Base-by-base conservation (phyloP, 92 coral and sea anemone genomes). In the Epizoanthus stellaris region DNA sequence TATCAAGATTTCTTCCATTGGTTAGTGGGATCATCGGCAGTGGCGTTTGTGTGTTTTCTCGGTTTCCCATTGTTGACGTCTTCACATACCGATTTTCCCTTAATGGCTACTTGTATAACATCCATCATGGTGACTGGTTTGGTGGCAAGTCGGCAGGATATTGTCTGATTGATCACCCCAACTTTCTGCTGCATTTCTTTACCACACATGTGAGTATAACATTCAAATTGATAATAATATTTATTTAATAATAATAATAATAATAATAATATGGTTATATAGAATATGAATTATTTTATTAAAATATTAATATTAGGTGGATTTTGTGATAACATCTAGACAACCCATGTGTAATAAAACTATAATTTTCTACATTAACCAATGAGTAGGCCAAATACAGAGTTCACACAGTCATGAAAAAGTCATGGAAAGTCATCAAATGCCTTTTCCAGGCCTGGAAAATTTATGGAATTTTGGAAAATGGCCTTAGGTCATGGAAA, bases 61-160 rank as follows among this genome's bases (percentile, higher is more conserved):
- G 94, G 17, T 93, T 85, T 60, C 98, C 99, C 8, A 94, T 96
- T 62, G 87, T 93, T 71, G 95, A 96, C 36, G 89, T 91, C 56
- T 96, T 93, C 80, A 79, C 87, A 1, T 96, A 94, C 73, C 98
- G 97, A 34, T 96, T 86, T 59, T 73, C 97, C 58, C 88, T 95
- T 20, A 96, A 92, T 91, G 99, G 99, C 54, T 95, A 95, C 77
- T 79, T 92, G 86, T 93, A 96, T 62, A 91, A 92, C 63, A 12
- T 96, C 39, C 91, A 89, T 38, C 99, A 96, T 86, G 99, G 95
- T 2, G 99, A 96, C 77, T 96, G 99, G 99, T 96, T 93, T 89
- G 99, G 98, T 5, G 99, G 99, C 54, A 96, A 96, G 77, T 91
- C 93, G 16, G 95, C 82, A 70, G 93, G 98, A n/a, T 95, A 87